Conservation (phyloP, 2,888 invertebrate genomes). For the Dolichopus griseipennis region DNA sequence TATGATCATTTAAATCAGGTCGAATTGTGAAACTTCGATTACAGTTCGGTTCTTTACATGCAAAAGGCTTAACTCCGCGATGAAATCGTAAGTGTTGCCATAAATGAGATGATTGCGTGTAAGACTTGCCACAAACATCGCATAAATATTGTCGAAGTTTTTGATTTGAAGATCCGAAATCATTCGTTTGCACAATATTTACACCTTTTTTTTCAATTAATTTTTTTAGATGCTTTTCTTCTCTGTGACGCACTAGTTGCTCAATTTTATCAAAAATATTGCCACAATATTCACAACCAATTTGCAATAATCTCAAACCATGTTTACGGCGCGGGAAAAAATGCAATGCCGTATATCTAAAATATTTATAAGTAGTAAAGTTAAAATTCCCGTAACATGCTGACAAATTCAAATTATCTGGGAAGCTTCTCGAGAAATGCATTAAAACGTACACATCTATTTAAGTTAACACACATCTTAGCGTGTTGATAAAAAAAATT, state of each 20-base stretch:
- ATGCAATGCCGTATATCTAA: constrained; percentile 35
- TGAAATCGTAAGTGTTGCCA: constrained; percentile 59
- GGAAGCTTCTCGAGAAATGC: no score
- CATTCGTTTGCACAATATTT: constrained; percentile 34
- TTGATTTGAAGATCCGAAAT: constrained; percentile 20
- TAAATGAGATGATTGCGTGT: constrained; percentile 55
- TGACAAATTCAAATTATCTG: no score
- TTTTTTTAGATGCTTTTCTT: constrained; percentile 49
- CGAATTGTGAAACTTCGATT: constrained; percentile 54
- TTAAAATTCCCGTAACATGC: no score
- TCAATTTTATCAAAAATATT: constrained; percentile 31
- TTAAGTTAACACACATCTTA: no score
- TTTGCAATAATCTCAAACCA: constrained; percentile 25
- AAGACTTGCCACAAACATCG: constrained; percentile 54
- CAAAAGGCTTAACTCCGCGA: constrained; percentile 54
- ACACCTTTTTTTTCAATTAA: constrained; percentile 36
- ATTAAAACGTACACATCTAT: no score
- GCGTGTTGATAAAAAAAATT: no score
- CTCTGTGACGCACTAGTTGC: constrained; percentile 45
- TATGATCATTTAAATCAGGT: constrained; percentile 55
- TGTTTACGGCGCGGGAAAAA: constrained; percentile 37
- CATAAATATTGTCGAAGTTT: constrained; percentile 47
- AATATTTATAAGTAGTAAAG: background rate
- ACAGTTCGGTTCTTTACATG: constrained; percentile 52
- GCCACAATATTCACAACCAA: constrained; percentile 41